Percentiles rank a stretch among this genome's conserved stretches.
Conservation (phyloP, 1,140 invertebrate genomes). For the Drosophila eugracilis region DNA sequence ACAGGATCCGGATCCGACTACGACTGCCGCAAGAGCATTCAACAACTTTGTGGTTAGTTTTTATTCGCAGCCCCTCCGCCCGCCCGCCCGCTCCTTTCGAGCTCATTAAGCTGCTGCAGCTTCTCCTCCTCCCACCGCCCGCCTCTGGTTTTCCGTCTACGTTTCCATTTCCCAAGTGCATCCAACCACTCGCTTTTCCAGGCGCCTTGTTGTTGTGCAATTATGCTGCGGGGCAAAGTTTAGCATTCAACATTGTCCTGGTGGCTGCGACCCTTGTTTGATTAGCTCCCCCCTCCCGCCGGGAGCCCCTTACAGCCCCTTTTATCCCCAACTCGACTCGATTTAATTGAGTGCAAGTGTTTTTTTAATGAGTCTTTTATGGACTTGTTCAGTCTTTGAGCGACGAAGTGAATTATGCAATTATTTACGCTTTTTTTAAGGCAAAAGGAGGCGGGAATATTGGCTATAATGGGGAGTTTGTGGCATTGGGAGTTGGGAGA, state of each 20-base stretch:
- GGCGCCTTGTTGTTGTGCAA: conserved; percentile 58
- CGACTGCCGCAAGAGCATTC: conserved; percentile 59
- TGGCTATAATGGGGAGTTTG: too few relatives aligned
- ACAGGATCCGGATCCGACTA: too few relatives aligned
- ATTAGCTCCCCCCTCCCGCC: conserved; percentile 65
- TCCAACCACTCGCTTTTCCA: conserved; percentile 42
- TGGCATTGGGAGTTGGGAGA: too few relatives aligned
- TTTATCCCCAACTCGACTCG: conserved; percentile 36
- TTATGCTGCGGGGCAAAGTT: conserved; percentile 58
- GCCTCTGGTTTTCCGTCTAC: background rate
- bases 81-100: conserved; percentile 13
- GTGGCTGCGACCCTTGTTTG: conserved; percentile 70
- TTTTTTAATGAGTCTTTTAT: conserved; percentile 81
- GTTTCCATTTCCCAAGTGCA: conserved; percentile 49
- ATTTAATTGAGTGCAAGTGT: conserved; percentile 81
- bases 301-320: conserved; percentile 5
- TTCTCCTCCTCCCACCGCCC: background rate
- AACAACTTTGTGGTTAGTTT: conserved; percentile 83
- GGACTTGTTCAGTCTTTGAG: conserved; percentile 49
- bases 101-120: conserved; percentile 72
- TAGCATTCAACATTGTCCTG: conserved; percentile 65
- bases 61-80: conserved; percentile 39
- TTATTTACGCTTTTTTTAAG: conserved; percentile 36
- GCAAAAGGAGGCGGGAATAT: conserved; percentile 13
- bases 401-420: conserved; percentile 46